phyloP scores from a whole-genome alignment of 2,888 invertebrate genomes.

The Hemithea aestivaria region DNA sequence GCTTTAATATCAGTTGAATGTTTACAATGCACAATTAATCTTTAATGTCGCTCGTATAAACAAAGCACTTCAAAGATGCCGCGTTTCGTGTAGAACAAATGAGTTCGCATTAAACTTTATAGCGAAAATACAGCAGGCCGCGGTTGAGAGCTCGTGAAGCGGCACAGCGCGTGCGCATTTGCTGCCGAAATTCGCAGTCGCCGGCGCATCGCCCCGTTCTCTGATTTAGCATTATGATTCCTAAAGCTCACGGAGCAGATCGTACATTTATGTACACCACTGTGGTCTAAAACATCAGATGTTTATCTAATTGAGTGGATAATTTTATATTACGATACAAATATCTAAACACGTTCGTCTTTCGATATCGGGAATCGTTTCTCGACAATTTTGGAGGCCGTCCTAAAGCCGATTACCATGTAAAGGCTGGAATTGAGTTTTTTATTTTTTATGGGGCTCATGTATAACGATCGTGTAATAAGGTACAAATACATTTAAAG shows the following conservation, averaged over 20 bases:
- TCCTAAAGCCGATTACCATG: constrained; percentile 5
- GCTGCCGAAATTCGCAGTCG: constrained; percentile 49
- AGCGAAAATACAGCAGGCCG: constrained; percentile 29
- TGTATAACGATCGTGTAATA: constrained; percentile 1
- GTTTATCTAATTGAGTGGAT: constrained; percentile 23
- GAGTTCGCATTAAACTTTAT: constrained; percentile 15
- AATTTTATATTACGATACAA: constrained; percentile 21
- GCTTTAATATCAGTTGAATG: constrained; percentile 5
- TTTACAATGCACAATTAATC: constrained; percentile 10
- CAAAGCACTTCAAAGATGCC: constrained; percentile 5
- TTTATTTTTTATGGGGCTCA: no score
- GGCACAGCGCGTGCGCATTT: constrained; percentile 33
- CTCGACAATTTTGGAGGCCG: neutral
- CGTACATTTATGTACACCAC: constrained; percentile 11
- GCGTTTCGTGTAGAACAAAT: constrained; percentile 12
- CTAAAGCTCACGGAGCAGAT: constrained; percentile 14
- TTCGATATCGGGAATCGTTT: constrained; percentile 7
- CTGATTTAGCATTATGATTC: constrained; percentile 37
- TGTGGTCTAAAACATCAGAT: constrained; percentile 13
- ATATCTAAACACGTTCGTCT: constrained; percentile 10
- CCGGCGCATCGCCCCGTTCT: constrained; percentile 29
- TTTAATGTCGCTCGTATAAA: constrained; percentile 17
- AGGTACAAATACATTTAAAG: constrained; percentile 7
- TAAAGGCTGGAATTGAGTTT: no score
- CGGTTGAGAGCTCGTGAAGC: constrained; percentile 35